Evolutionary conservation across 2,797 vertebrate species (phyloP), one percentile per base, ranked within the genome.

Genomic region (Geotria australis): DNA sequence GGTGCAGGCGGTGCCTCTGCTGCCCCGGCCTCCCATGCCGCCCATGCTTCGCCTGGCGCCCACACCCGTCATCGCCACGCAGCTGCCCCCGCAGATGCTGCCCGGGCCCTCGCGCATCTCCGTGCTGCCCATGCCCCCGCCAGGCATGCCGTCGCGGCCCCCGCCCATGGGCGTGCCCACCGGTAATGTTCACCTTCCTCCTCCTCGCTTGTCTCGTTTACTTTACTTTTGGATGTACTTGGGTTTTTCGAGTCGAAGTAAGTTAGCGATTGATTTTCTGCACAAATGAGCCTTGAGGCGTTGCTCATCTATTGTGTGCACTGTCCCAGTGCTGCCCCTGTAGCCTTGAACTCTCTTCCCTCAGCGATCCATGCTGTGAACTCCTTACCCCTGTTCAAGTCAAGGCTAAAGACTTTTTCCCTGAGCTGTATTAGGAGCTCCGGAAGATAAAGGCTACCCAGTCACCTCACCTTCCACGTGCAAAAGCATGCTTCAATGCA

Each of bases 91-190:
- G 2, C 95, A 94, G 68, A 77, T 95, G 57, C 78, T 88, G 3
- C 73, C 79, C 9, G 76, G 80, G 0, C 74, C 79, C 8, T 77
- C 81, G 0, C 82, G 88, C 57, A 89, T 95, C 71, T 95, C 89
- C 1, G 85, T 98, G 61, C 82, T 95, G 57, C 83, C 76, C 12
- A 95, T 95, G 88, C 82, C 82, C 0, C 83, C 80, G 3, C 86
- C 85, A 61, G 73, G 95, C 60, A 85, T 96, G 88, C 77, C 80
- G 3, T 83, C 85, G 1, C 80, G 85, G 62, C 80, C 86, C 0
- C 88, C 86, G 1, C 85, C 85, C 48, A 94, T 94, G 91, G 86
- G 95, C 24, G 85, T 98, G 47, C 86, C 86, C 11, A 67, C 86
- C 64, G 76, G 89, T 95, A 64, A 70, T 77, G 72, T 8, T 6